Percentiles rank a stretch among this genome's conserved stretches.
These are phyloP conservation scores for Dorcus parallelipipedus DNA, from an alignment of 2,888 invertebrate species.

Conservation along the genomic window DNA sequence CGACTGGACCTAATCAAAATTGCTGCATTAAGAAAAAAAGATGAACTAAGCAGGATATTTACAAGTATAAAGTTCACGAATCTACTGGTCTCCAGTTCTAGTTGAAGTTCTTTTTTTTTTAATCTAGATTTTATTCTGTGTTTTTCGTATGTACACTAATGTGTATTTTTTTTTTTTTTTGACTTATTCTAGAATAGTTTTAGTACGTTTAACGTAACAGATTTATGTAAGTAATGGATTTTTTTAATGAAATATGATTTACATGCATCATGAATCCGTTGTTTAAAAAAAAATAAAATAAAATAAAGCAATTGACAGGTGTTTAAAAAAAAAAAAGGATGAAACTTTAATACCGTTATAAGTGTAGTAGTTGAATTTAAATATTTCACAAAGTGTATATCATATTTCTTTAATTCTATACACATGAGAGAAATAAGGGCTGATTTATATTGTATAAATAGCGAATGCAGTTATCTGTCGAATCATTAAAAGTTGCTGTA, in stretches of 20 bases:
- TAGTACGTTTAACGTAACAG: conserved; percentile 34
- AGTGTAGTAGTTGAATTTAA: conserved; percentile 1
- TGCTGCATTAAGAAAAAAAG: conserved; percentile 7
- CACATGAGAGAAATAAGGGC: conserved; percentile 48
- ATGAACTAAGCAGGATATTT: conserved; percentile 26
- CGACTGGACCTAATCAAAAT: conserved; percentile 21
- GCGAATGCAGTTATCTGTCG: conserved; percentile 27
- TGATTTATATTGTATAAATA: conserved; percentile 44
- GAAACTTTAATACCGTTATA: conserved; percentile 5
- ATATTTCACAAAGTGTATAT: conserved; percentile 30
- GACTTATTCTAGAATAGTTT: conserved; percentile 26
- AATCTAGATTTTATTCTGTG: conserved; percentile 26
- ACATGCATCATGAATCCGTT: conserved; percentile 15
- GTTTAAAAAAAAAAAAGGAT: conserved; percentile 5
- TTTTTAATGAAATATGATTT: conserved; percentile 39
- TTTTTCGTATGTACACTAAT: conserved; percentile 29
- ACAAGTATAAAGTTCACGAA: conserved; percentile 10
- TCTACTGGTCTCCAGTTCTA: conserved; percentile 26
- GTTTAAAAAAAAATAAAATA: conserved; percentile 19
- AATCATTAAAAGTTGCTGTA: conserved; percentile 29
- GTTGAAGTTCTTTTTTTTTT: conserved; percentile 18
- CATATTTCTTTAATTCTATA: conserved; percentile 45
- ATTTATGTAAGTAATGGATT: conserved; percentile 29
- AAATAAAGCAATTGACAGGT: conserved; percentile 8
- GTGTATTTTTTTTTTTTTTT: conserved; percentile 34